A percentile compares a stretch with the other conserved stretches of the same genome.
Evolutionary conservation across 2,888 invertebrate species (phyloP).

Genomic region (Ischnus inquisitorius): DNA sequence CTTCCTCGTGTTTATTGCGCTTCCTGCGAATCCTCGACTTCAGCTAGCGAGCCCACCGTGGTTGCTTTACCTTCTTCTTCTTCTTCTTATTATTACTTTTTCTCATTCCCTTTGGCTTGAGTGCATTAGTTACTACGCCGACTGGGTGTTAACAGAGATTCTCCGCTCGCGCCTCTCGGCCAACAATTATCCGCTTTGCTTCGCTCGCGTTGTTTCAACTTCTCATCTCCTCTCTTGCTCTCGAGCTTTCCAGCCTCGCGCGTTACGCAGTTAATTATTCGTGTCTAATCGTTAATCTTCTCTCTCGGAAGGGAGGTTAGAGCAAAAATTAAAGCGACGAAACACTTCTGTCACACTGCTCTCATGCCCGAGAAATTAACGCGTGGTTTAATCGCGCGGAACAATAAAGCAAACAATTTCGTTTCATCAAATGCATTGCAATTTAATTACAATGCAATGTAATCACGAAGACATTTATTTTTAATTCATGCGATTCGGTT

Average conservation of each 20-base stretch:
- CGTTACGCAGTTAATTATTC: not conserved
- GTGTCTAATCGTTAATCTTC: slow-evolving; percentile 38
- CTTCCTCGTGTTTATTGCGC: not conserved
- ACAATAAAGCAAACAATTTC: not conserved
- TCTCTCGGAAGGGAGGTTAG: not conserved
- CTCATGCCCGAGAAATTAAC: slow-evolving; percentile 23
- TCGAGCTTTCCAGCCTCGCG: slow-evolving; percentile 10
- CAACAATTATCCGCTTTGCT: slow-evolving; percentile 40
- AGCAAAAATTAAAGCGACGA: slow-evolving; percentile 18
- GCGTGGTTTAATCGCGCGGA: not conserved
- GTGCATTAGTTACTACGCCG: not conserved
- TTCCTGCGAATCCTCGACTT: slow-evolving; percentile 7
- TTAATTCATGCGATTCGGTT: too few relatives aligned
- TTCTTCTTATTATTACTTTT: not conserved
- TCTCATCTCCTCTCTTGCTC: not conserved
- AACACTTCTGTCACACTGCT: slow-evolving; percentile 27
- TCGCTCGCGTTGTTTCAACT: not conserved
- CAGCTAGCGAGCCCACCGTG: not conserved
- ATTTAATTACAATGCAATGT: too few relatives aligned
- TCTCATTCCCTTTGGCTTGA: not conserved
- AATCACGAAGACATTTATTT: too few relatives aligned
- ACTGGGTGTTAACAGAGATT: slow-evolving; percentile 24
- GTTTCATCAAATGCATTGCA: not conserved
- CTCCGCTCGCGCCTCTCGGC: slow-evolving; percentile 18
- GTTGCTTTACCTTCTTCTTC: not conserved